Evolutionary conservation across 2,888 invertebrate genomes (phyloP).

Genomic region (Mythimna albipuncta): DNA sequence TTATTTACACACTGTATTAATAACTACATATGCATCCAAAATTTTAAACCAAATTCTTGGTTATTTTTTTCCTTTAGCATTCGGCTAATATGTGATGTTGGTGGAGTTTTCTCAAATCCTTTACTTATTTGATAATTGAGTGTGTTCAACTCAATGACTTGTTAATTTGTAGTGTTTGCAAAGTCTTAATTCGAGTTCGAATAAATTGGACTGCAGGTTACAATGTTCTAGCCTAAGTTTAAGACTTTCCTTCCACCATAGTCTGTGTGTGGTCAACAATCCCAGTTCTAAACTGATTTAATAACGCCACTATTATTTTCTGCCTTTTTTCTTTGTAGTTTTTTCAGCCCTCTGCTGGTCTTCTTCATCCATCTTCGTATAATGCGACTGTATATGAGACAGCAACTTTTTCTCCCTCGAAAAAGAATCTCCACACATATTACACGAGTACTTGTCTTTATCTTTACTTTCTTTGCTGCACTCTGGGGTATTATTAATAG

Average conservation of each 20-base stretch:
- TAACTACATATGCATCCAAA: neutral
- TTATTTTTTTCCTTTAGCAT: neutral
- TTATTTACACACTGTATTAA: slow-evolving; percentile 42
- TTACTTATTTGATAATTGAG: slow-evolving; percentile 2
- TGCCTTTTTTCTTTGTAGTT: slow-evolving; percentile 63
- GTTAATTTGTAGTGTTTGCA: neutral
- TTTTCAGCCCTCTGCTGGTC: slow-evolving; percentile 73
- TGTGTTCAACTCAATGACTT: neutral
- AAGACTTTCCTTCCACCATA: neutral
- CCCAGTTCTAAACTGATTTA: neutral
- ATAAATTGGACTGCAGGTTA: slow-evolving; percentile 3
- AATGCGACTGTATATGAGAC: slow-evolving; percentile 85
- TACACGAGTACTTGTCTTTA: slow-evolving; percentile 79
- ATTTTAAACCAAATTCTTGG: neutral
- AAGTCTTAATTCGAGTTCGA: neutral
- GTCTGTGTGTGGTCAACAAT: slow-evolving; percentile 19
- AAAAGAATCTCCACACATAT: slow-evolving; percentile 83
- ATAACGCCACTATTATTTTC: slow-evolving; percentile 56
- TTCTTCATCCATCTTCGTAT: slow-evolving; percentile 83
- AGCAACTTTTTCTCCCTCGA: slow-evolving; percentile 85
- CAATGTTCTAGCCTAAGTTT: neutral
- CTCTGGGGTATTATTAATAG: slow-evolving; percentile 62
- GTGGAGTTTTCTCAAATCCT: neutral
- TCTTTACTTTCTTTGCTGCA: slow-evolving; percentile 62
- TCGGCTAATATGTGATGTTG: slow-evolving; percentile 14